Conservation (phyloP, 2,113 vertebrate species). For the Solenodon paradoxus region DNA sequence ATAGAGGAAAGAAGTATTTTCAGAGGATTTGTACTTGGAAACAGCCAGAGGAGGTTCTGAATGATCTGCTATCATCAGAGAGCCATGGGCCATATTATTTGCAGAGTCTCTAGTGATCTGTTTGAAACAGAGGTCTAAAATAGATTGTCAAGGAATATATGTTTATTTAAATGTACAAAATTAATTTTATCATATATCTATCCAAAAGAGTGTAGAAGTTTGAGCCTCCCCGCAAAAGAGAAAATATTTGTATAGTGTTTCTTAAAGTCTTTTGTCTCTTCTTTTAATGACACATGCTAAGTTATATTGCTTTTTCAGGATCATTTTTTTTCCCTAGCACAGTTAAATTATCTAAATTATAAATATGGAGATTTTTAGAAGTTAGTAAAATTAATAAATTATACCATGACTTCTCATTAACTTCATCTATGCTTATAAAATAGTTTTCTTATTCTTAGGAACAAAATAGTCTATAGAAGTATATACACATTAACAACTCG, state of each 20-base stretch:
- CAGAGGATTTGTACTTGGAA: neutral
- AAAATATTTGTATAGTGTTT: constrained; percentile 9
- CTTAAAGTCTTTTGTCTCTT: neutral
- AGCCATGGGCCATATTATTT: neutral
- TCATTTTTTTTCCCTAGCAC: neutral
- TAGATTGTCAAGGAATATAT: neutral
- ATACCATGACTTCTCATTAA: constrained; percentile 21
- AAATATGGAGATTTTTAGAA: neutral
- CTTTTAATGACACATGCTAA: neutral
- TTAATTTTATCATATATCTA: neutral
- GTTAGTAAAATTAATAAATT: neutral
- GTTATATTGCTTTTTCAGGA: neutral
- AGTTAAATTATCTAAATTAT: neutral
- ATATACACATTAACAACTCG: neutral
- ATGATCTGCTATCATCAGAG: neutral
- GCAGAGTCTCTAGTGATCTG: neutral
- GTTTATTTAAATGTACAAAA: neutral
- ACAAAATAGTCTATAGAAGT: neutral
- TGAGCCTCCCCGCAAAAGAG: neutral
- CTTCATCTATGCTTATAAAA: neutral
- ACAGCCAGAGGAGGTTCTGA: no score
- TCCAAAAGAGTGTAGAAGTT: neutral
- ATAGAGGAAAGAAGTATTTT: neutral
- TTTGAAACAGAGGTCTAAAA: neutral
- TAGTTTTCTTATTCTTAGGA: neutral